Conservation (phyloP, 2,797 vertebrate species). For the Clangula hyemalis region DNA sequence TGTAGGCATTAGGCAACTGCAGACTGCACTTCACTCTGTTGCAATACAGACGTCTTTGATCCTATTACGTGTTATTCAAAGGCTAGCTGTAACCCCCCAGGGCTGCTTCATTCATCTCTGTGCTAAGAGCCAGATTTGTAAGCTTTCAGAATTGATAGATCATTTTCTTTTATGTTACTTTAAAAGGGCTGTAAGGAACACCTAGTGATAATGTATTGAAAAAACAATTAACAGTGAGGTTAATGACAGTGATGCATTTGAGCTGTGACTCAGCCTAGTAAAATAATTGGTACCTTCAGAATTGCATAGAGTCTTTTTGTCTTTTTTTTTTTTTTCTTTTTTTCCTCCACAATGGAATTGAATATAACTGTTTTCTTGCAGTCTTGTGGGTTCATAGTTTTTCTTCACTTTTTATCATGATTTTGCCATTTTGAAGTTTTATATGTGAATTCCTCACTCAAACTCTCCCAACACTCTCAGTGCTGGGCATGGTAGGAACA, state of each 20-base stretch:
- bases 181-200: slow-evolving; percentile 43
- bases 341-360: neutral
- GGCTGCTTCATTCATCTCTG: neutral
- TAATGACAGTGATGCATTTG: slow-evolving; percentile 17
- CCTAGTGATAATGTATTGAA: slow-evolving; percentile 20
- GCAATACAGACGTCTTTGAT: neutral
- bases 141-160: slow-evolving; percentile 24
- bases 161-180: slow-evolving; percentile 27
- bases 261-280: slow-evolving; percentile 21
- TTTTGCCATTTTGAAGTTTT: neutral
- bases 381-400: neutral
- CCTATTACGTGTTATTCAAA: neutral
- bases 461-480: neutral
- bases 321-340: neutral
- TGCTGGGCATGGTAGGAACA: accelerated
- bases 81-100: neutral
- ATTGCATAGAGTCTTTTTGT: neutral
- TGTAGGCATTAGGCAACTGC: accelerated
- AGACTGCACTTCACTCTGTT: neutral
- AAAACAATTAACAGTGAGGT: slow-evolving; percentile 37
- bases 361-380: neutral
- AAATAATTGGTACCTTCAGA: slow-evolving; percentile 18
- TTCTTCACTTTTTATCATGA: neutral
- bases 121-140: neutral
- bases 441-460: neutral